phyloP scores from a whole-genome alignment of 1,140 invertebrate genomes.

The Rhizoglyphus robini region DNA sequence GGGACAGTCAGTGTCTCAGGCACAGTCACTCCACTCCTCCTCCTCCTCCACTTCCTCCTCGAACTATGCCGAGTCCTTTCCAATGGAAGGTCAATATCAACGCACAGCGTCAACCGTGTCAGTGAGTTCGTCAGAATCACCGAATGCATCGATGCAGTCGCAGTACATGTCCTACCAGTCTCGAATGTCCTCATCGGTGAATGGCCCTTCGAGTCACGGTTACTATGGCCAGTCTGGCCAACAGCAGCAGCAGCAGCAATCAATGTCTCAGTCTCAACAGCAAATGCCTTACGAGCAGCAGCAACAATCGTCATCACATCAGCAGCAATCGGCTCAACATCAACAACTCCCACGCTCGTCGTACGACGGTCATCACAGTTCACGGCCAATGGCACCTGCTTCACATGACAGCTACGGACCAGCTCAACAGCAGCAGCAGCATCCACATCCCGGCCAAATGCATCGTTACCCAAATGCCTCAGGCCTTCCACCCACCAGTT shows the following conservation, averaged over 20 bases:
- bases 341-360: not conserved
- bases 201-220: not conserved
- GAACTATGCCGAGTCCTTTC: not conserved
- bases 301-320: too few species aligned
- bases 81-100: not conserved
- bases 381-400: not conserved
- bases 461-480: slow-evolving; percentile 13
- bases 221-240: slow-evolving; percentile 12
- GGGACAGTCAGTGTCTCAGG: not conserved
- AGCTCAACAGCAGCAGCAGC: not conserved
- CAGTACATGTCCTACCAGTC: not conserved
- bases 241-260: slow-evolving; percentile 10
- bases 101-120: not conserved
- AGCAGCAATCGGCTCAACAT: not conserved
- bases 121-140: too few species aligned
- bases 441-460: too few species aligned
- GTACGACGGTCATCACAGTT: not conserved
- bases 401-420: not conserved
- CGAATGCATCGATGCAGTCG: not conserved
- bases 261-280: not conserved
- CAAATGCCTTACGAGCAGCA: not conserved
- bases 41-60: slow-evolving; percentile 3
- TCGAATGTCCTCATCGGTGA: not conserved
- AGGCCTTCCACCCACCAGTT: too few species aligned
- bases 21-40: slow-evolving; percentile 17